These are phyloP conservation scores for Popillia japonica DNA, from an alignment of 1,140 invertebrate species.

Conservation along the genomic window DNA sequence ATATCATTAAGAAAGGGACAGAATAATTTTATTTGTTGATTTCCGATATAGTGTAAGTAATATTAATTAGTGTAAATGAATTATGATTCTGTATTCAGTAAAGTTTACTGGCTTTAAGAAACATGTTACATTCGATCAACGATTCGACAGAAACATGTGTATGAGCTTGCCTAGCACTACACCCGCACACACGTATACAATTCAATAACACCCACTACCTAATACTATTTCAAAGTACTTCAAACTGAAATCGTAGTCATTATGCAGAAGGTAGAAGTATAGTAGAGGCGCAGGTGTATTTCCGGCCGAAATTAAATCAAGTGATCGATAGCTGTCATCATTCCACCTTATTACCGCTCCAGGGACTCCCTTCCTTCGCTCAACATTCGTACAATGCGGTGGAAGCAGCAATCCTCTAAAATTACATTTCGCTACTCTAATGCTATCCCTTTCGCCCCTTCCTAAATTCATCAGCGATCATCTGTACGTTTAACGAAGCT, in stretches of 20 bases:
- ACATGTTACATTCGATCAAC: neutral
- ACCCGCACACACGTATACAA: neutral
- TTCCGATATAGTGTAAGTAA: too few relatives aligned
- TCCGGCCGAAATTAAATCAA: slow-evolving; percentile 1
- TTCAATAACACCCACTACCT: neutral
- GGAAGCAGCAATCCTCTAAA: neutral
- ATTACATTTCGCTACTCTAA: slow-evolving; percentile 2
- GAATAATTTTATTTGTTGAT: too few relatives aligned
- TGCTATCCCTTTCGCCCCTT: neutral
- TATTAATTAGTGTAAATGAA: too few relatives aligned
- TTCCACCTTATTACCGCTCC: slow-evolving; percentile 1
- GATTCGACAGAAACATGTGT: neutral
- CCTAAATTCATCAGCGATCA: slow-evolving; percentile 6
- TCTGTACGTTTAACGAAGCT: neutral
- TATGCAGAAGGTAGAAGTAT: neutral
- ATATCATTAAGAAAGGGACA: too few relatives aligned
- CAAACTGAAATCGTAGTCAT: neutral
- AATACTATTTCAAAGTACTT: neutral
- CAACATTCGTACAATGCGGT: neutral
- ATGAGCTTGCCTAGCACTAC: neutral
- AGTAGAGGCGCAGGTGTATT: neutral
- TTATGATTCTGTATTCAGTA: too few relatives aligned
- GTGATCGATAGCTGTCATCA: slow-evolving; percentile 9
- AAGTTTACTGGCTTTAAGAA: too few relatives aligned
- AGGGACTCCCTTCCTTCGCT: neutral